Evolutionary conservation across 2,797 vertebrate species (phyloP).

Genomic region (Cheirogaleus major): DNA sequence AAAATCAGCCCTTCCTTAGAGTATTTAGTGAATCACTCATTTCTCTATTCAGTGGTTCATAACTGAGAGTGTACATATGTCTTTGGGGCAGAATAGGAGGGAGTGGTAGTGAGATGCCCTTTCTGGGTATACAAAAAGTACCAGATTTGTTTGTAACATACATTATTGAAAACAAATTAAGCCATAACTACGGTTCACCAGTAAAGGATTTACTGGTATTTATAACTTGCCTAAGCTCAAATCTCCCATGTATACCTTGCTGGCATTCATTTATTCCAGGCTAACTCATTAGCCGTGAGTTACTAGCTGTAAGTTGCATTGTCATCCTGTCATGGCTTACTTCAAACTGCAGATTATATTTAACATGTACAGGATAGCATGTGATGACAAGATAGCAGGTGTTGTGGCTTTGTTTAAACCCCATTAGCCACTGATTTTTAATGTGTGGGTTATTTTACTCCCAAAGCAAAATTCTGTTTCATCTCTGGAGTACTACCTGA

Average conservation of each 20-base stretch:
- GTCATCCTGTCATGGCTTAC: not conserved
- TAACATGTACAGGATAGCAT: not conserved
- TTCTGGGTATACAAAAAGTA: not conserved
- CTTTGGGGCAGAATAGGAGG: not conserved
- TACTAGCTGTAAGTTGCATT: not conserved
- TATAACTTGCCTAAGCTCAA: not conserved
- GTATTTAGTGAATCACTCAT: not conserved
- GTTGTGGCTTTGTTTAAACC: conserved; percentile 38
- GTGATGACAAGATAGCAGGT: not conserved
- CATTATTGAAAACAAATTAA: conserved; percentile 33
- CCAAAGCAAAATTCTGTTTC: conserved; percentile 62
- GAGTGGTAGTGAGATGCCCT: not conserved
- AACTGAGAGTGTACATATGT: not conserved
- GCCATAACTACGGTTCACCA: not conserved
- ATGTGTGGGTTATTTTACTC: conserved; percentile 62
- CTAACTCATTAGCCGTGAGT: not conserved
- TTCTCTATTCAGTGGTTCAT: not conserved
- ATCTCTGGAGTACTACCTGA: conserved; percentile 49
- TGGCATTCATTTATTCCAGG: not conserved
- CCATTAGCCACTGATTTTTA: conserved; percentile 45
- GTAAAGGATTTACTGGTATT: not conserved
- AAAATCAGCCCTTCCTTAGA: not conserved
- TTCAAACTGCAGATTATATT: not conserved
- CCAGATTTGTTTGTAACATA: conserved; percentile 21
- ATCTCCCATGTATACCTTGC: not conserved